Conservation (phyloP, 2,113 vertebrate species). For the Oryzias melastigma region DNA sequence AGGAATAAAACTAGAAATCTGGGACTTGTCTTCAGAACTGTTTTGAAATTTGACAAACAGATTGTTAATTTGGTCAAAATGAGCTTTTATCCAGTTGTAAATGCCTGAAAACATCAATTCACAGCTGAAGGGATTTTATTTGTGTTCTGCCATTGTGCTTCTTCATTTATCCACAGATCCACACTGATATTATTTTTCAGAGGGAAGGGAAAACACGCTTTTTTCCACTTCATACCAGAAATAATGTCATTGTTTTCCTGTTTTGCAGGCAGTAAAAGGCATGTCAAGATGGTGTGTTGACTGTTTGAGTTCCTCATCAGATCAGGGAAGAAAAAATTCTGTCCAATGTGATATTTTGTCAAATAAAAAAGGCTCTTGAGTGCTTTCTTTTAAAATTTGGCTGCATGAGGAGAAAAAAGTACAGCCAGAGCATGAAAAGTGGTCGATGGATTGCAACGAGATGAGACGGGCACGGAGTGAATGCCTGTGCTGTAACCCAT, state of each 20-base stretch:
- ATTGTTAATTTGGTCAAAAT: conserved; percentile 31
- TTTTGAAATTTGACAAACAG: conserved; percentile 12
- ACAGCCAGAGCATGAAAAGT: conserved; percentile 29
- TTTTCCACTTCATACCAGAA: conserved; percentile 33
- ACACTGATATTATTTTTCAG: conserved; percentile 59
- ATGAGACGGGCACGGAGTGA: conserved; percentile 9
- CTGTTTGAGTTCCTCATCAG: conserved; percentile 9
- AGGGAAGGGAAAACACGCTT: conserved; percentile 47
- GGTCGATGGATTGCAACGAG: conserved; percentile 37
- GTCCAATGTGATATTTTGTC: conserved; percentile 4
- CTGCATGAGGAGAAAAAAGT: conserved; percentile 17
- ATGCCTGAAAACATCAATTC: conserved; percentile 67
- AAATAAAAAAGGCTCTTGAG: conserved; percentile 7
- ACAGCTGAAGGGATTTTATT: conserved; percentile 65
- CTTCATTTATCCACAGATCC: conserved; percentile 43
- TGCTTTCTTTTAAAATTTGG: conserved; percentile 23
- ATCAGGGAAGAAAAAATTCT: conserved; percentile 16
- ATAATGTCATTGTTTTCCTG: conserved; percentile 48
- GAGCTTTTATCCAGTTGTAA: conserved; percentile 51
- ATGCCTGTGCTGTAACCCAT: conserved; percentile 47
- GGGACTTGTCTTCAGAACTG: too few relatives aligned
- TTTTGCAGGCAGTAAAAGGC: conserved; percentile 23
- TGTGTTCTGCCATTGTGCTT: conserved; percentile 50
- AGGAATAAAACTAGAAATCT: too few relatives aligned
- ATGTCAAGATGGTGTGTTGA: conserved; percentile 14